Evolutionary conservation across 2,888 invertebrate genomes (phyloP), one percentile per base, ranked within the genome.

Genomic region (Polydesmus complanatus): DNA sequence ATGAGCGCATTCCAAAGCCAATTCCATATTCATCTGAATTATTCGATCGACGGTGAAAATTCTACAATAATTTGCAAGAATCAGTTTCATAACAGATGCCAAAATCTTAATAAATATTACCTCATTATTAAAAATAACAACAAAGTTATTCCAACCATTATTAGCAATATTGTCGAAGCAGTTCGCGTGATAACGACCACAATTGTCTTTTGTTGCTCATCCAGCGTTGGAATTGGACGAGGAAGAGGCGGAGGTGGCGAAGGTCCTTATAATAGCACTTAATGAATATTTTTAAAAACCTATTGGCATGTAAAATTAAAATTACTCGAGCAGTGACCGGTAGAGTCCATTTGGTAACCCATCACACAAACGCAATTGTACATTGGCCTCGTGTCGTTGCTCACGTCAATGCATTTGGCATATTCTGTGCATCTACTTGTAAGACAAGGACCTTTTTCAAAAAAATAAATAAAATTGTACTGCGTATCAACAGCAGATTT

Each of bases 11-110:
- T 68, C 58, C 21, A 70, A 61, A 19, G 70, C 67, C 3, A 70
- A 65, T 60, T 70, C 70, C 69, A 69, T 69, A 61, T 69, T 69
- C 69, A 70, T 69, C 61, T 70, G 70, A 54, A 70, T 70, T 5
- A 70, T 65, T 2, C 69, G 61, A 53, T 69, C 68, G 1, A 66
- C 62, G 1, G 68, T 67, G 62, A 69, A 69, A 48, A 68, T 63
- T 53, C 66, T 67, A 26, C 2, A 54, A 47, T 49, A 55, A 58
- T 22, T 5, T 8, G 8, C 5, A 14, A 8, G 37, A 8, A 26
- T 21, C 14, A 52, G 37, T 11, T 50, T 25, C 27, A 2, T 14
- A 8, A 25, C 8, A 8, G 2, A 5, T 37, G 14, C 5, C 14
- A 5, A 8, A 37, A 37, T 8, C 8, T 37, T 58, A 19, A 14